Evolutionary conservation across 2,113 vertebrate genomes (phyloP).

Genomic region (Nasalis larvatus): DNA sequence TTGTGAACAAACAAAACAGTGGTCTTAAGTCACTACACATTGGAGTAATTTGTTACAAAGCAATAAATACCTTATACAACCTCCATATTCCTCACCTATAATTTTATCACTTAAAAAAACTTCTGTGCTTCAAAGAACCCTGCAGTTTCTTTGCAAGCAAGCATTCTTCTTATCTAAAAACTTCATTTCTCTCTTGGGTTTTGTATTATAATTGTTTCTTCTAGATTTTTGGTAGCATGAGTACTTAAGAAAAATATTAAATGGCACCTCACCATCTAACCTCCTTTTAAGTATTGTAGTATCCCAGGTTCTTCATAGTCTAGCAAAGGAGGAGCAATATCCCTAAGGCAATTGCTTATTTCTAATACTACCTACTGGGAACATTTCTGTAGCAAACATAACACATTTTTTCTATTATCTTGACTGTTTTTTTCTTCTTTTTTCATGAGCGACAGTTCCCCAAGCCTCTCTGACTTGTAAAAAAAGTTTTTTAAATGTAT

Average conservation of each 20-base stretch:
- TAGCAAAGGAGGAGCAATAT: neutral
- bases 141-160: slow-evolving; percentile 5
- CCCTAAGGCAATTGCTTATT: neutral
- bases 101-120: neutral
- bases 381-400: neutral
- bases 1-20: neutral
- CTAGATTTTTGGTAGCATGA: slow-evolving; percentile 8
- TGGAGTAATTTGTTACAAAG: neutral
- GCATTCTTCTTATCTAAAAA: neutral
- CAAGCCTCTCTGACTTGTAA: neutral
- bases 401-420: neutral
- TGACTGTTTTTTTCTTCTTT: neutral
- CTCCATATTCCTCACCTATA: neutral
- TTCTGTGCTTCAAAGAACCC: neutral
- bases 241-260: slow-evolving; percentile 45
- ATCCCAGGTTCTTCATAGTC: neutral
- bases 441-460: neutral
- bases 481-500: neutral
- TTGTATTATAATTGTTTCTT: slow-evolving; percentile 28
- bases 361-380: neutral
- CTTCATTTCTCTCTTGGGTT: neutral
- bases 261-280: neutral
- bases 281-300: neutral
- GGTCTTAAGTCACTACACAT: neutral
- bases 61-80: neutral